Base-by-base conservation (phyloP, 2,797 vertebrate species). In the Sphenopsis melanotis region DNA sequence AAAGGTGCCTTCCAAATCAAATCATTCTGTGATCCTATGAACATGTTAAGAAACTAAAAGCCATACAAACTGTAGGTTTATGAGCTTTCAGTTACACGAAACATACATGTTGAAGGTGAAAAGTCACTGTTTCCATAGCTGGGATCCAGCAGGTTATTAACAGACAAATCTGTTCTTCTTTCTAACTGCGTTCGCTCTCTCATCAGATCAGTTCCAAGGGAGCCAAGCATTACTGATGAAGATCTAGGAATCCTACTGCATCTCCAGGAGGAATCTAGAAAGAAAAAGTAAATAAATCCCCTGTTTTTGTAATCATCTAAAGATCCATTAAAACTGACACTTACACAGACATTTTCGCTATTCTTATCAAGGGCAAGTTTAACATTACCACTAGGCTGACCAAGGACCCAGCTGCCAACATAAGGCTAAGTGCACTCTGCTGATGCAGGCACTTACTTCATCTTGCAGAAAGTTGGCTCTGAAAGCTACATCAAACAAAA, bases 191-290 rank as follows among this genome's bases (percentile, higher is more conserved):
- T 98, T 94, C 98, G 98, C 49, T 99, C 98, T 97, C 98, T 97
- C 86, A 98, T 93, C 30, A 98, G 95, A 75, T 99, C 99, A 26
- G 98, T 98, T 96, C 98, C 98, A 66, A 98, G 97, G 50, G 98
- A 97, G 83, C 97, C 97, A 94, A 97, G 97, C 97, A 91, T 97
- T 97, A 98, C 90, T 11, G 98, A 98, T 12, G 98, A 98, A 27
- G 99, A 98, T 82, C 98, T 98, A 39, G 99, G 98, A 87, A 98
- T 98, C 42, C 98, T 98, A 96, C 97, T 98, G 89, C 98, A 98
- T 89, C 98, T 98, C 99, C 99, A 98, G 8, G 98, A 97, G 20
- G 98, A 98, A 97, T 99, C 99, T 98, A 97, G 96, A 91, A 96
- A 87, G 59, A 85, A 93, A 76, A 90, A 81, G 44, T 49, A 61